Base-by-base conservation (phyloP, 2,888 invertebrate genomes). In the Scaptomyza polygonia region DNA sequence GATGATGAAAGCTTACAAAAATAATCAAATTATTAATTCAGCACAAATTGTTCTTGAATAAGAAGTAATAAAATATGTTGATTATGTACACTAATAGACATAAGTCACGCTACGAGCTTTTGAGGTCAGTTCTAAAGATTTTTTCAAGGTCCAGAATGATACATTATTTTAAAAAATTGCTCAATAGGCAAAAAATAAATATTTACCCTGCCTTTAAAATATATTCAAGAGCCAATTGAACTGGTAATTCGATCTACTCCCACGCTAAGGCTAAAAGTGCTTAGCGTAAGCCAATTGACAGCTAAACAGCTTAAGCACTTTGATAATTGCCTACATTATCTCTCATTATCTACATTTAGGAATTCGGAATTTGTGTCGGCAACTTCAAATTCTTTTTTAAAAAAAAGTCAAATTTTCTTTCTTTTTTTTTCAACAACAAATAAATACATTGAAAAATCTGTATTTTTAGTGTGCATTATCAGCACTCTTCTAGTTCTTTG, bases 281-380 rank as follows among this genome's bases (percentile, higher is more conserved):
- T 12, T 25, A 25, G 4, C 25, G 25, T 25, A 25, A 29, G 9
- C 21, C 8, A 43, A 42, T n/a, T 44, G 65, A 43, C 48, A 58
- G 32, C 39, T 45, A 2, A 32, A 43, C 48, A 58, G 32, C 39
- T 45, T 3, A 32, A 16, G 5, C 9, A 27, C 36, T 59, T 54
- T 18, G 39, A 40, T 65, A 66, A 65, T 55, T 51, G 45, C 30
- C 52, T 18, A 34, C 29, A 62, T 45, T 39, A 69, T 59, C 67
- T 21, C 4, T 25, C 0, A 45, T n/a, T n/a, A n/a, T n/a, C n/a
- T n/a, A n/a, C n/a, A n/a, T n/a, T n/a, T n/a, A n/a, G n/a, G n/a
- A n/a, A n/a, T n/a, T n/a, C n/a, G n/a, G n/a, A n/a, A n/a, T n/a
- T n/a, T n/a, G n/a, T n/a, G n/a, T n/a, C n/a, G n/a, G n/a, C n/a